Percentiles rank a stretch among this genome's conserved stretches.
Evolutionary conservation across 2,888 invertebrate species (phyloP).

Genomic region (Eremobia ochroleuca): DNA sequence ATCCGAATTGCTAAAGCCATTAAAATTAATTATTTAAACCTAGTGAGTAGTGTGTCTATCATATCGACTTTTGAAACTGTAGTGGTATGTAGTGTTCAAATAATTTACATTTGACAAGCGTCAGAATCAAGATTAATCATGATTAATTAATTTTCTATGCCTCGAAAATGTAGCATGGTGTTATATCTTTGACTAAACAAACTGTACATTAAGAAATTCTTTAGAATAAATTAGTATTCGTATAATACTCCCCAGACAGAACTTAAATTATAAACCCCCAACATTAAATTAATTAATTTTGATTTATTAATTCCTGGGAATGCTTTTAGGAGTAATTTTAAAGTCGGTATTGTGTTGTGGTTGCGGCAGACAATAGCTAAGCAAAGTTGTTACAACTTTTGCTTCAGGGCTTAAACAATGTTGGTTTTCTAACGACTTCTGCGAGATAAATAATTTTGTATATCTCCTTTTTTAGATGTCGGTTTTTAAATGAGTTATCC

Average conservation of each 20-base stretch:
- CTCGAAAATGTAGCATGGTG: neutral
- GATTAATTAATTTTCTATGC: too few species aligned
- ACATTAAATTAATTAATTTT: slow-evolving; percentile 65
- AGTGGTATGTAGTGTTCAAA: neutral
- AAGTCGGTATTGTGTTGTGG: slow-evolving; percentile 55
- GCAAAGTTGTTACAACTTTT: slow-evolving; percentile 58
- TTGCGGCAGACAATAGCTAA: slow-evolving; percentile 47
- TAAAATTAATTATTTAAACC: neutral
- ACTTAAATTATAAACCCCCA: slow-evolving; percentile 35
- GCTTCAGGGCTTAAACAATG: slow-evolving; percentile 57
- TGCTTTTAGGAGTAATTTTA: slow-evolving; percentile 58
- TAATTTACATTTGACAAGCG: neutral
- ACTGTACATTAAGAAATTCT: slow-evolving; percentile 3
- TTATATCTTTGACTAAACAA: neutral
- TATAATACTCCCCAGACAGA: slow-evolving; percentile 12
- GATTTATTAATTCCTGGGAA: slow-evolving; percentile 59
- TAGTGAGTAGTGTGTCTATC: neutral
- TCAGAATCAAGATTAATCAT: neutral
- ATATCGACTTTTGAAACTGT: neutral
- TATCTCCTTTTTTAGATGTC: neutral
- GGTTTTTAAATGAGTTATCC: neutral
- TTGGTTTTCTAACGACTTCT: slow-evolving; percentile 20
- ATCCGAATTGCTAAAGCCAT: neutral
- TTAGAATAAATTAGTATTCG: slow-evolving; percentile 16
- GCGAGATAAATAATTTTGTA: slow-evolving; percentile 11